Evolutionary conservation across 2,113 vertebrate species (phyloP).

Genomic region (Sapajus apella): DNA sequence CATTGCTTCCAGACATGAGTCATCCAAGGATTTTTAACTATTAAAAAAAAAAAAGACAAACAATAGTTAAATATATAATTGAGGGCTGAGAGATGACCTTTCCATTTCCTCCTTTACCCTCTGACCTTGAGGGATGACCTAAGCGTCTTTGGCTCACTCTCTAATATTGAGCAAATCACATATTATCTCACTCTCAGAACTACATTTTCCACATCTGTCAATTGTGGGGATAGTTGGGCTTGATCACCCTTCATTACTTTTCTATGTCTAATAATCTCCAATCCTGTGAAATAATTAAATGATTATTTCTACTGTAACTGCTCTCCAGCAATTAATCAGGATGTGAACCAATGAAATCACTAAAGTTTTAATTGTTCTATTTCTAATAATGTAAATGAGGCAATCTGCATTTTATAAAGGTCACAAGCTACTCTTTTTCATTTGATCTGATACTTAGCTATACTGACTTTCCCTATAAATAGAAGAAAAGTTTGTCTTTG

Average conservation of each 20-base stretch:
- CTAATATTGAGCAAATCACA: neutral
- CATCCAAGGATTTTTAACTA: neutral
- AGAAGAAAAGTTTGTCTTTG: neutral
- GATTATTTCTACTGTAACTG: neutral
- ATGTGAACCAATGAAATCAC: neutral
- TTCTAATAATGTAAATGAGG: neutral
- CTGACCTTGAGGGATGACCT: neutral
- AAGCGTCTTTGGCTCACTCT: neutral
- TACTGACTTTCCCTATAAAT: neutral
- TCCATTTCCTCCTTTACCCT: neutral
- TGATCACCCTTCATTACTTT: neutral
- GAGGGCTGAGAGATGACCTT: neutral
- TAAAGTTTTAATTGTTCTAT: neutral
- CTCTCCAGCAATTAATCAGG: neutral
- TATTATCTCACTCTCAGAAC: neutral
- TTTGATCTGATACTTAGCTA: neutral
- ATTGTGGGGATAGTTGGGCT: neutral
- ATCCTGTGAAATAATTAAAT: slow-evolving; percentile 14
- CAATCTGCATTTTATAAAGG: neutral
- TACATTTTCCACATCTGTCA: neutral
- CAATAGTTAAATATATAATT: neutral
- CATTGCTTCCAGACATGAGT: neutral
- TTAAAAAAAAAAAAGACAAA: neutral
- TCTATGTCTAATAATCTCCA: neutral
- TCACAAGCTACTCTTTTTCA: neutral